Percentiles rank a stretch among this genome's conserved stretches.
phyloP scores from a whole-genome alignment of 2,113 vertebrate genomes.

The Ictalurus punctatus region DNA sequence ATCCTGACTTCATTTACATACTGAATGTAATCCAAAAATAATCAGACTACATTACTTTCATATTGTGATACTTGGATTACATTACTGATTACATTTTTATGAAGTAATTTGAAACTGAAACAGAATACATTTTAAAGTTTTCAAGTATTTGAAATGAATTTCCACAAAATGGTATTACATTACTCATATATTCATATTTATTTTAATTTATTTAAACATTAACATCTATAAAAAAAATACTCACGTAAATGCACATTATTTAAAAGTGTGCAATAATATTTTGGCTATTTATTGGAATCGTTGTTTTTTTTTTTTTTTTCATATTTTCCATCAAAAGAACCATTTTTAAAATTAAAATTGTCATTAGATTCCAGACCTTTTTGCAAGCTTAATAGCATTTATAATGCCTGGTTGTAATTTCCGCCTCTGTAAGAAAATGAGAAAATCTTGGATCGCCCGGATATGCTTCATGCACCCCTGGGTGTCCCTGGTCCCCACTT shows the following conservation, averaged over 20 bases:
- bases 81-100: too few relatives aligned
- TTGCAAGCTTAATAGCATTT: neutral
- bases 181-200: neutral
- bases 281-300: neutral
- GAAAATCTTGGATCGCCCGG: neutral
- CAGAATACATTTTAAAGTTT: too few relatives aligned
- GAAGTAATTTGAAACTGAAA: too few relatives aligned
- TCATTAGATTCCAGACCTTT: neutral
- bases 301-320: neutral
- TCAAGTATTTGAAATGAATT: neutral
- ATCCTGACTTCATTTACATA: too few relatives aligned
- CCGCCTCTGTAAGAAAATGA: neutral
- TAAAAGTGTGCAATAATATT: neutral
- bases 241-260: neutral
- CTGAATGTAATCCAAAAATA: too few relatives aligned
- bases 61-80: too few relatives aligned
- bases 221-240: neutral
- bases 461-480: neutral
- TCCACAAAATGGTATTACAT: neutral
- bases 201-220: neutral
- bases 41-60: too few relatives aligned
- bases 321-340: neutral
- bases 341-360: neutral
- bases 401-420: neutral
- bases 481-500: neutral